Evolutionary conservation across 2,888 invertebrate species (phyloP).

Genomic region (Rhogogaster chlorosoma): DNA sequence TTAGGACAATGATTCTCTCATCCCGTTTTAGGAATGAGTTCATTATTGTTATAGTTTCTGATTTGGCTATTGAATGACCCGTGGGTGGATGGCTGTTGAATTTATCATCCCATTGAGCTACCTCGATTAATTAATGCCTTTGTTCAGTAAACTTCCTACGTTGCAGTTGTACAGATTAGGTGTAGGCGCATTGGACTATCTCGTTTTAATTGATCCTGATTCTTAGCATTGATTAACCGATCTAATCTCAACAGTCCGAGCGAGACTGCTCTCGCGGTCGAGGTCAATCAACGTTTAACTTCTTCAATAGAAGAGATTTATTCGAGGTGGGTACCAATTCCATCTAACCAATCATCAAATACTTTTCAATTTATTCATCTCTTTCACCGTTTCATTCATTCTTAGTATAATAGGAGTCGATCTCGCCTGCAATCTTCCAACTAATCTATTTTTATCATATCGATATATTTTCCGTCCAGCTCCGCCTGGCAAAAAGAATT

Average conservation of each 20-base stretch:
- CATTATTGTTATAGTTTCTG: neutral
- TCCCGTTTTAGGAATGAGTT: slow-evolving; percentile 16
- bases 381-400: neutral
- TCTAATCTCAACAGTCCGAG: neutral
- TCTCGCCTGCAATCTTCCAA: neutral
- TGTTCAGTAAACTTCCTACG: slow-evolving; percentile 35
- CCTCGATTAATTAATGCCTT: slow-evolving; percentile 42
- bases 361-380: neutral
- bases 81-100: slow-evolving; percentile 37
- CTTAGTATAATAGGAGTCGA: neutral
- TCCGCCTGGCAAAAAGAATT: neutral
- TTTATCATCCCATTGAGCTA: slow-evolving; percentile 13
- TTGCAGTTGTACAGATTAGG: slow-evolving; percentile 26
- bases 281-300: slow-evolving; percentile 41
- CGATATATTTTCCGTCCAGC: neutral
- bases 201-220: slow-evolving; percentile 29
- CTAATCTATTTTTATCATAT: neutral
- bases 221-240: slow-evolving; percentile 35
- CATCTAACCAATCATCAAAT: neutral
- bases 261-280: neutral
- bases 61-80: slow-evolving; percentile 22
- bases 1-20: neutral
- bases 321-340: neutral
- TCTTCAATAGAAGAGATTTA: slow-evolving; percentile 5
- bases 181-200: slow-evolving; percentile 9